These are phyloP conservation scores for Tolmerus cingulatus DNA, from an alignment of 2,888 invertebrate genomes.

Conservation along the genomic window DNA sequence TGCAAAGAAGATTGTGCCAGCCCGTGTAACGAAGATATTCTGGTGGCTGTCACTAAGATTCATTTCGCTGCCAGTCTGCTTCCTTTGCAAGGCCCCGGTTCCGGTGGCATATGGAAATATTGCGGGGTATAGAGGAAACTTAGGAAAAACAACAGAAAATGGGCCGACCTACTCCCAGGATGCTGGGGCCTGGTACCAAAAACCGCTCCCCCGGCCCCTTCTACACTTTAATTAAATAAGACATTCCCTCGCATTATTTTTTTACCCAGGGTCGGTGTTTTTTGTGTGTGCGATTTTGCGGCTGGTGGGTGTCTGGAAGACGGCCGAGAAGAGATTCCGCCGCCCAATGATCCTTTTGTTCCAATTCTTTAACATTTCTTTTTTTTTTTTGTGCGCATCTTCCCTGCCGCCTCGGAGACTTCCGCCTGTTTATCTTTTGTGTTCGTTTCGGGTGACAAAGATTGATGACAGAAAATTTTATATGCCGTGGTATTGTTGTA, in stretches of 20 bases:
- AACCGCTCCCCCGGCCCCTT: neutral
- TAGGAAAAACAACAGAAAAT: neutral
- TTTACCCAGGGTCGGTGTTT: neutral
- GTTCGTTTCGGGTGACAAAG: neutral
- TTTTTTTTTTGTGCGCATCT: neutral
- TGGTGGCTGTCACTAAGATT: neutral
- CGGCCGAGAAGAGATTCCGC: neutral
- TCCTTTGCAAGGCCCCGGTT: neutral
- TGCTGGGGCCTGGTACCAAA: neutral
- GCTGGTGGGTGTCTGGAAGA: neutral
- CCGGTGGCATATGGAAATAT: neutral
- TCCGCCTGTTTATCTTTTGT: neutral
- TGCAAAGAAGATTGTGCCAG: neutral
- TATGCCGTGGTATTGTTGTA: neutral
- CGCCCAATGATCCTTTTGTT: neutral
- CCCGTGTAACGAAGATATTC: neutral
- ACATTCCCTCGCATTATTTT: neutral
- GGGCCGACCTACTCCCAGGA: neutral
- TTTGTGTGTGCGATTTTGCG: neutral
- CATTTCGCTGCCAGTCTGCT: neutral
- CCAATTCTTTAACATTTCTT: neutral
- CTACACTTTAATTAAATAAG: neutral
- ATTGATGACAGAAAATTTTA: neutral
- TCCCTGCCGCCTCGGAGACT: neutral
- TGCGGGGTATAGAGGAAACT: neutral